Evolutionary conservation across 1,140 invertebrate genomes (phyloP), one percentile per base, ranked within the genome.

Genomic region (Drosophila miranda): DNA sequence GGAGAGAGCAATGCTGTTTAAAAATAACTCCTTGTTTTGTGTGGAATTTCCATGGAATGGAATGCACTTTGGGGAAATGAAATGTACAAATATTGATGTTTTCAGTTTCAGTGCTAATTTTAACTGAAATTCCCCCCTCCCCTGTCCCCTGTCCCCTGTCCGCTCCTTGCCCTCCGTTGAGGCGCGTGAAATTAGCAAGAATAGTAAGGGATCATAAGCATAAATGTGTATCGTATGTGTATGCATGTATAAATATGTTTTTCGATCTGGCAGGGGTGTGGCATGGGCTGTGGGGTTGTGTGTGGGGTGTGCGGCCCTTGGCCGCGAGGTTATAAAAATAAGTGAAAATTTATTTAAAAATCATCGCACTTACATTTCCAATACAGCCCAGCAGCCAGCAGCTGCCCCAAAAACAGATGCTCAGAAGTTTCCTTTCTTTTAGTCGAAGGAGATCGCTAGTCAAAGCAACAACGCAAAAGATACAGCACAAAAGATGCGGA

Each of bases 401-500:
- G 56, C 69, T 50, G 45, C 44, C 21, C 50, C 21, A 6, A 51
- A 56, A 74, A 74, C 73, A 75, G 73, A 75, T 75, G 73, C 73
- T 75, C 54, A 61, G 54, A 67, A 64, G 68, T 82, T 86, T 86
- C 82, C 82, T 82, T 86, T 78, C 69, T 71, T 84, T 87, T 68
- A 87, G 82, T 86, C 61, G 70, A 74, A 86, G 82, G 81, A 86
- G 77, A 86, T 81, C 63, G 63, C 46, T 58, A 69, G 77, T 54
- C 53, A 74, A 73, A 81, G 64, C 77, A 86, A 78, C 74, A 82
- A 50, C 71, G 66, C 44, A 66, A 19, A 19, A 63, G 44, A 34
- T 13, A 13, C 30, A 21, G 55, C 23, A 43, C 26, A 19, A 42
- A 46, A 38, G 43, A 49, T 19, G 19, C 19, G 19, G 19, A 19